A percentile compares a stretch with the other conserved stretches of the same genome.
phyloP scores from a whole-genome alignment of 2,888 invertebrate genomes.

The Cosmia pyralina region DNA sequence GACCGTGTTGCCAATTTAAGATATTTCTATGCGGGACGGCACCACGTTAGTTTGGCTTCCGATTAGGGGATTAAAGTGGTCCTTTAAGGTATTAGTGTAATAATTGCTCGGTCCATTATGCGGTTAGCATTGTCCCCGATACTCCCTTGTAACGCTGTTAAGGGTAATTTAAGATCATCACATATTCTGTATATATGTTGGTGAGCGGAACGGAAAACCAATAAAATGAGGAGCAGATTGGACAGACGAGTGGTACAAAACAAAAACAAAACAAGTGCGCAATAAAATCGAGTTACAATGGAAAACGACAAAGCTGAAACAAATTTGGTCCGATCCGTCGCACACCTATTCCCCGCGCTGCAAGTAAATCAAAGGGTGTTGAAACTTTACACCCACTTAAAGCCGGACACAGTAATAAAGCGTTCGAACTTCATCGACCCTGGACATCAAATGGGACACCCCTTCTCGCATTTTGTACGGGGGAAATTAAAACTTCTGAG shows the following conservation, averaged over 20 bases:
- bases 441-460: slow-evolving; percentile 88
- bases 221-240: slow-evolving; percentile 49
- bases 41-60: slow-evolving; percentile 89
- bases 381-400: slow-evolving; percentile 91
- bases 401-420: slow-evolving; percentile 90
- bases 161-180: slow-evolving; percentile 68
- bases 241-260: slow-evolving; percentile 54
- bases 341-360: slow-evolving; percentile 85
- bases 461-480: slow-evolving; percentile 84
- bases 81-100: slow-evolving; percentile 89
- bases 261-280: slow-evolving; percentile 71
- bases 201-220: slow-evolving; percentile 29
- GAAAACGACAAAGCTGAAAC: slow-evolving; percentile 82
- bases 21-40: slow-evolving; percentile 90
- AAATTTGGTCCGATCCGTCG: slow-evolving; percentile 80
- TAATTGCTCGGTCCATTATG: slow-evolving; percentile 88
- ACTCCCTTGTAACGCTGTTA: slow-evolving; percentile 68
- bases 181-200: slow-evolving; percentile 55
- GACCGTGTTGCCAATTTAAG: slow-evolving; percentile 90
- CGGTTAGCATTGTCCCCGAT: slow-evolving; percentile 81
- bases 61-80: slow-evolving; percentile 89
- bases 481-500: slow-evolving; percentile 87
- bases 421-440: slow-evolving; percentile 89
- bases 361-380: slow-evolving; percentile 90
- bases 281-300: slow-evolving; percentile 74